These are phyloP conservation scores for Ptycholaimellus sp. DNA, from an alignment of 2,888 invertebrate genomes.

Conservation along the genomic window DNA sequence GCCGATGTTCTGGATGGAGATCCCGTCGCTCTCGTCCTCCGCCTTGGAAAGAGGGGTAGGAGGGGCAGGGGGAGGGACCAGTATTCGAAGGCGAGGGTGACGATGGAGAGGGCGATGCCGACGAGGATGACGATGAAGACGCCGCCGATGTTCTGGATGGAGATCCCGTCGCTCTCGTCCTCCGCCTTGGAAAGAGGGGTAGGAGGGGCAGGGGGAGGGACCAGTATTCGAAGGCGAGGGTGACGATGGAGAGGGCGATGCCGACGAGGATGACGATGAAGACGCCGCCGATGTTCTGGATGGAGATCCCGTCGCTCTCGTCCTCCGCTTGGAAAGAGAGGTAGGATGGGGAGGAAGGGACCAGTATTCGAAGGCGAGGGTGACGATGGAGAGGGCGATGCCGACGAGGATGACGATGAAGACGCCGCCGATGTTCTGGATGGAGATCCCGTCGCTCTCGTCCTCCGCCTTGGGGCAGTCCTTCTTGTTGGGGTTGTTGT, in stretches of 20 bases:
- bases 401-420: constrained; percentile 74
- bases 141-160: constrained; percentile 87
- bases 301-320: constrained; percentile 85
- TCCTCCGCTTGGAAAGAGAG: constrained; percentile 35
- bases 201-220: too few relatives aligned
- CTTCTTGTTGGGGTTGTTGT: constrained; percentile 49
- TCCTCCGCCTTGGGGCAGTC: constrained; percentile 58
- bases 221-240: constrained; percentile 68
- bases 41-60: too few relatives aligned
- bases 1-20: constrained; percentile 87
- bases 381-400: constrained; percentile 24
- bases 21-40: constrained; percentile 75
- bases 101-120: constrained; percentile 20
- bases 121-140: constrained; percentile 92
- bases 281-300: constrained; percentile 88
- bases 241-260: constrained; percentile 29
- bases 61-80: too few relatives aligned
- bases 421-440: constrained; percentile 81
- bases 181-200: too few relatives aligned
- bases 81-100: constrained; percentile 71
- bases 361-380: constrained; percentile 59
- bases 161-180: constrained; percentile 83
- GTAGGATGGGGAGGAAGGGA: background rate
- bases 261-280: constrained; percentile 80
- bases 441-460: constrained; percentile 79